phyloP scores from a whole-genome alignment of 2,113 vertebrate genomes.

The Taxidea taxus region DNA sequence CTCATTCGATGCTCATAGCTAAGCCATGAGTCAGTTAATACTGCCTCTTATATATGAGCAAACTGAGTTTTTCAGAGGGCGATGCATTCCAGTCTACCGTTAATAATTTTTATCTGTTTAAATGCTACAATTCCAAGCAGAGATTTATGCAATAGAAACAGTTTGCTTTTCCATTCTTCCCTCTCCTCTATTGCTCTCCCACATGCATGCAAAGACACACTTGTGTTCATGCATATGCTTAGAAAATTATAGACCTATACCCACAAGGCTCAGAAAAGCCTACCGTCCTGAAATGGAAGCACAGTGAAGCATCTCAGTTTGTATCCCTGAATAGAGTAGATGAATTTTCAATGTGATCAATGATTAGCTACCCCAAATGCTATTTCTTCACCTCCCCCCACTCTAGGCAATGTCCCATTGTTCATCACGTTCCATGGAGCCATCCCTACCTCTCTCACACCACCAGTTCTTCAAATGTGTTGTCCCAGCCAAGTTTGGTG shows the following conservation, averaged over 20 bases:
- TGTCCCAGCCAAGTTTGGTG: conserved; percentile 16
- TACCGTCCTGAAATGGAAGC: not conserved
- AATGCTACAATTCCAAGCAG: not conserved
- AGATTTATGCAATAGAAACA: not conserved
- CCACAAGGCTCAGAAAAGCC: not conserved
- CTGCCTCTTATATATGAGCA: not conserved
- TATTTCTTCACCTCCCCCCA: conserved; percentile 5
- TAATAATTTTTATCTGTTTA: not conserved
- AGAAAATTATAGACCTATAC: not conserved
- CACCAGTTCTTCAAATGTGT: not conserved
- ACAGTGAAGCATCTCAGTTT: not conserved
- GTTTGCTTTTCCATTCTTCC: not conserved
- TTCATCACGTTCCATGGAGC: not conserved
- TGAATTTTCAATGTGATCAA: not conserved
- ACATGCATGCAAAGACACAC: not conserved
- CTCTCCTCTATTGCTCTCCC: not conserved
- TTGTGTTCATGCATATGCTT: not conserved
- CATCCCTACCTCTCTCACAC: not conserved
- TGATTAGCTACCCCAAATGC: not conserved
- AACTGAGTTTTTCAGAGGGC: not conserved
- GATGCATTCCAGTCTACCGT: not conserved
- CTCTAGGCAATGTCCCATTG: not conserved
- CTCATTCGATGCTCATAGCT: not conserved
- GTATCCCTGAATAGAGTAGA: not conserved
- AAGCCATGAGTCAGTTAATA: not conserved